Evolutionary conservation across 2,888 invertebrate genomes (phyloP).

Genomic region (Apamea sordens): DNA sequence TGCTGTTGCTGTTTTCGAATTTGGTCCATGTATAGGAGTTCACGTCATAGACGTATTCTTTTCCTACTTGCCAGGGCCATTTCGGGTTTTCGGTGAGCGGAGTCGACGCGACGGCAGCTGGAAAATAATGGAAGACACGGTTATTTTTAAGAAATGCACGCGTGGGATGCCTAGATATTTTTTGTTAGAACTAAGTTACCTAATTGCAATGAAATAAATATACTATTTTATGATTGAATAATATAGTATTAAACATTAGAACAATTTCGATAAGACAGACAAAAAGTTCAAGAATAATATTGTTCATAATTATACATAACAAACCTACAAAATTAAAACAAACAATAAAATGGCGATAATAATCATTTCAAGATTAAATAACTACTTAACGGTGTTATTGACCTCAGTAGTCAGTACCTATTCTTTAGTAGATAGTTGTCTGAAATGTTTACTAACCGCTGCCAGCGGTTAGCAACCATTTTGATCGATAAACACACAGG

Average conservation of each 20-base stretch:
- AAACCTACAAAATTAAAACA: background rate
- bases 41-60: constrained; percentile 90
- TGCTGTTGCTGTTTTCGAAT: constrained; percentile 87
- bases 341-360: background rate
- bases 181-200: background rate
- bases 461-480: background rate
- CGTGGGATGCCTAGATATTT: background rate
- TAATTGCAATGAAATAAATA: background rate
- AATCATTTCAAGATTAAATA: background rate
- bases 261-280: background rate
- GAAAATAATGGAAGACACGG: constrained; percentile 38
- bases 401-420: background rate
- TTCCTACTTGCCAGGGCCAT: constrained; percentile 90
- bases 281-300: background rate
- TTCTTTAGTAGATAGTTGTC: background rate
- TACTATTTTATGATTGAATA: background rate
- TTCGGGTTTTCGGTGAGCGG: constrained; percentile 63
- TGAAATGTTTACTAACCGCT: background rate
- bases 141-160: background rate
- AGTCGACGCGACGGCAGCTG: constrained; percentile 81
- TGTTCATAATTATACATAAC: background rate
- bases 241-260: background rate
- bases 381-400: background rate
- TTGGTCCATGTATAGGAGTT: constrained; percentile 90
- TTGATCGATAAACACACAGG: background rate